Conservation (phyloP, 2,888 invertebrate genomes). For the Noctuana brunneofusca region DNA sequence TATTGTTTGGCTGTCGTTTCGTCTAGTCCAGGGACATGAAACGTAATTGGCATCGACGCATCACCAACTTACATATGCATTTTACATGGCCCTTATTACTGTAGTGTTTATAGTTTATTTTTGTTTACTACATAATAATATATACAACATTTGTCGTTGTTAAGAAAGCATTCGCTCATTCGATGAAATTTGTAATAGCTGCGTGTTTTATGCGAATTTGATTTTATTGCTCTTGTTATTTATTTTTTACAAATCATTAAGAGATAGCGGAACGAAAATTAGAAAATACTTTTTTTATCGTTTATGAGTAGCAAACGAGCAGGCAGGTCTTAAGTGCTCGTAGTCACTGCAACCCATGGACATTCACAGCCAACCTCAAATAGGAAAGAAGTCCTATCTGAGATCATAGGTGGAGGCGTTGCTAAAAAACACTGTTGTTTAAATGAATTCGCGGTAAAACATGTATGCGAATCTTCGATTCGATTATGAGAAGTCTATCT, state of each 20-base stretch:
- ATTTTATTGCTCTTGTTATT: conserved; percentile 17
- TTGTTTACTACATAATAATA: background rate
- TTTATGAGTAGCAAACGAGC: too few relatives aligned
- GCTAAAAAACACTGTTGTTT: too few relatives aligned
- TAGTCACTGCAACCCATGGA: too few relatives aligned
- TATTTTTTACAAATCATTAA: too few relatives aligned
- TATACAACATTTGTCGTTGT: background rate
- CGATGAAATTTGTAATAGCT: conserved; percentile 27
- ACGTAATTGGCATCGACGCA: conserved; percentile 62
- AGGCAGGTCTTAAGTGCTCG: too few relatives aligned
- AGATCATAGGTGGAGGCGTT: too few relatives aligned
- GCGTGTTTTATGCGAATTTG: conserved; percentile 18
- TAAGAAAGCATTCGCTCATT: conserved; percentile 16
- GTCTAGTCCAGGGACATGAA: conserved; percentile 64
- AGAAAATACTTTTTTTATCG: too few relatives aligned
- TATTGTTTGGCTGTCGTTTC: conserved; percentile 70
- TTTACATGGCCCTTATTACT: conserved; percentile 19
- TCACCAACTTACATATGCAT: conserved; percentile 32
- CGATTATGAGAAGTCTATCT: too few relatives aligned
- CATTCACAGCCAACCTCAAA: too few relatives aligned
- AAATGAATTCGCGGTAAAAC: too few relatives aligned
- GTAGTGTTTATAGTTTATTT: conserved; percentile 12
- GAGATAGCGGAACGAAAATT: background rate
- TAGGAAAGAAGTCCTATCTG: too few relatives aligned
- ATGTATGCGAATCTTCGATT: too few relatives aligned